Conservation (phyloP, 2,113 vertebrate species). For the Xyrauchen texanus region DNA sequence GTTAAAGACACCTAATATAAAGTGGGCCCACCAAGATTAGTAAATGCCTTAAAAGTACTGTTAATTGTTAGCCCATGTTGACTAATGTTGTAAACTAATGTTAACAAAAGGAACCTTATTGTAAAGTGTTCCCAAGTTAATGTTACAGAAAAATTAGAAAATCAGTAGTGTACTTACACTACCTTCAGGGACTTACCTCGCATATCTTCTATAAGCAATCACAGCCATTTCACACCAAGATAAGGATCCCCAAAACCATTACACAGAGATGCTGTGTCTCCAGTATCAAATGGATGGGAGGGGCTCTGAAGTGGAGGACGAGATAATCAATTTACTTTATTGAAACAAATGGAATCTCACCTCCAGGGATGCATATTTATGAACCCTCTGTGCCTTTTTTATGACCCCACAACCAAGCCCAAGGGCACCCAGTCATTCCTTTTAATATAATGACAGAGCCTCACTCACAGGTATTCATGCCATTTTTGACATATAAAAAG, state of each 20-base stretch:
- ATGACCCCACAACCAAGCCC: neutral
- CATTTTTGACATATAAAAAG: conserved; percentile 66
- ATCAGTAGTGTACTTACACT: neutral
- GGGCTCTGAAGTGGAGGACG: conserved; percentile 69
- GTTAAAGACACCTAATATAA: too few species aligned
- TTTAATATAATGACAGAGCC: conserved; percentile 75
- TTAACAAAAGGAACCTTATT: too few species aligned
- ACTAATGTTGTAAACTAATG: too few species aligned
- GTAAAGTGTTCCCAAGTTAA: too few species aligned
- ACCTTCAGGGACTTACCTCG: neutral
- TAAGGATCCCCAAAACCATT: conserved; percentile 62
- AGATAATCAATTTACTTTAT: conserved; percentile 78
- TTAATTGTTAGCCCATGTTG: too few species aligned
- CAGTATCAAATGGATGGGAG: conserved; percentile 59
- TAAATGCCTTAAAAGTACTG: too few species aligned
- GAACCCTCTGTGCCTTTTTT: conserved; percentile 60
- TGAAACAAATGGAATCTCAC: conserved; percentile 76
- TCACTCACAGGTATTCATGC: conserved; percentile 68
- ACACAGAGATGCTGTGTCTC: conserved; percentile 54
- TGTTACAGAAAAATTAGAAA: too few species aligned
- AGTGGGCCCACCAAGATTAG: too few species aligned
- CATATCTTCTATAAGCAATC: neutral
- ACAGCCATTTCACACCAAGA: neutral
- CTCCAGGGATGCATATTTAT: conserved; percentile 61
- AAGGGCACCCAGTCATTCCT: conserved; percentile 54